Evolutionary conservation across 1,140 invertebrate species (phyloP).

Genomic region (Dysdera silvatica): DNA sequence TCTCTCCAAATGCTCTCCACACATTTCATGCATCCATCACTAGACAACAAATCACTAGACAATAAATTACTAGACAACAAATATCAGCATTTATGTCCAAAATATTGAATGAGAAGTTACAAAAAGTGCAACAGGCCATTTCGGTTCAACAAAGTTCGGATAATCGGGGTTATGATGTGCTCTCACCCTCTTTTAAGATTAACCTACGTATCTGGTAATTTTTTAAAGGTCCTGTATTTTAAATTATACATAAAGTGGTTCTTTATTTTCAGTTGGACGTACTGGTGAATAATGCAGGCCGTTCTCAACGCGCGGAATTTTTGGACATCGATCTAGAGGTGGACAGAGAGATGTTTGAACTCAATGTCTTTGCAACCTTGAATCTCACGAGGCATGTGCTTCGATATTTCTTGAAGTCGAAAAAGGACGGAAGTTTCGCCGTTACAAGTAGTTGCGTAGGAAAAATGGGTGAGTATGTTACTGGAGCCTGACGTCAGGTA

Average conservation of each 20-base stretch:
- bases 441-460: constrained; percentile 66
- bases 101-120: too few relatives aligned
- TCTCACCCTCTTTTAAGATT: constrained; percentile 22
- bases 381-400: constrained; percentile 60
- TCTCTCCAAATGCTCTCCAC: too few relatives aligned
- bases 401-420: constrained; percentile 52
- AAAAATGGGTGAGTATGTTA: constrained; percentile 45
- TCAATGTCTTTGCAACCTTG: constrained; percentile 71
- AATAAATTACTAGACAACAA: too few relatives aligned
- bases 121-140: too few relatives aligned
- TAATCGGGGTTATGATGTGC: too few relatives aligned
- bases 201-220: not conserved
- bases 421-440: constrained; percentile 55
- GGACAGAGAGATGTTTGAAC: constrained; percentile 67
- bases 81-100: too few relatives aligned
- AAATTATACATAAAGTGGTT: not conserved
- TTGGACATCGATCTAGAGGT: constrained; percentile 64
- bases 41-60: too few relatives aligned
- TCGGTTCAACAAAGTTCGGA: too few relatives aligned
- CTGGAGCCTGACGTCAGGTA: too few relatives aligned
- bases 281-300: constrained; percentile 71
- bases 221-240: not conserved
- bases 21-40: too few relatives aligned
- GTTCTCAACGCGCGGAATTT: constrained; percentile 69
- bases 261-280: constrained; percentile 56